phyloP scores from a whole-genome alignment of 2,797 vertebrate species.

The Apodemus agrarius region DNA sequence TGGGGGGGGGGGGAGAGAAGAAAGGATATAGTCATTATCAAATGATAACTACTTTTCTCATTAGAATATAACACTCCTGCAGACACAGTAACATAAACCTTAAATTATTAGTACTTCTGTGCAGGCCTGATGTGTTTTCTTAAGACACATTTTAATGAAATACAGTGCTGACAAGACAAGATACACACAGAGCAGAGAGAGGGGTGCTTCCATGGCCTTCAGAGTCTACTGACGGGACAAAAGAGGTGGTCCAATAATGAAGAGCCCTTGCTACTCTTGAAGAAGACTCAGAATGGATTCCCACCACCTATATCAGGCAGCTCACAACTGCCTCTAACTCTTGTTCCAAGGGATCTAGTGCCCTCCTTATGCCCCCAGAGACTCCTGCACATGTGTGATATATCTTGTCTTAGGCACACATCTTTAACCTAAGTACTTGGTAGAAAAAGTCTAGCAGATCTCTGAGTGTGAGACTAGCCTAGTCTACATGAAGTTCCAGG shows the following conservation, averaged over 20 bases:
- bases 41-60: conserved; percentile 23
- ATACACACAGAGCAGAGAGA: background rate
- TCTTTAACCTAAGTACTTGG: background rate
- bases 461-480: background rate
- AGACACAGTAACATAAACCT: conserved; percentile 22
- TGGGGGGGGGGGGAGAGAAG: too few species aligned
- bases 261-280: background rate
- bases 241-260: background rate
- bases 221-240: background rate
- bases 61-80: background rate
- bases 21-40: background rate
- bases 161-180: background rate
- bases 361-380: background rate
- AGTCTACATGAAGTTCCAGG: background rate
- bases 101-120: conserved; percentile 52
- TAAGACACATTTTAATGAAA: background rate
- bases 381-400: background rate
- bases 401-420: background rate
- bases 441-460: background rate
- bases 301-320: background rate
- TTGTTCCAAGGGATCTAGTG: background rate
- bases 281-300: background rate
- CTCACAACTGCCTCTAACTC: background rate
- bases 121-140: background rate
- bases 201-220: background rate